A percentile compares a stretch with the other conserved stretches of the same genome.
Conservation (phyloP, 2,113 vertebrate genomes). For the Nettapus auritus region DNA sequence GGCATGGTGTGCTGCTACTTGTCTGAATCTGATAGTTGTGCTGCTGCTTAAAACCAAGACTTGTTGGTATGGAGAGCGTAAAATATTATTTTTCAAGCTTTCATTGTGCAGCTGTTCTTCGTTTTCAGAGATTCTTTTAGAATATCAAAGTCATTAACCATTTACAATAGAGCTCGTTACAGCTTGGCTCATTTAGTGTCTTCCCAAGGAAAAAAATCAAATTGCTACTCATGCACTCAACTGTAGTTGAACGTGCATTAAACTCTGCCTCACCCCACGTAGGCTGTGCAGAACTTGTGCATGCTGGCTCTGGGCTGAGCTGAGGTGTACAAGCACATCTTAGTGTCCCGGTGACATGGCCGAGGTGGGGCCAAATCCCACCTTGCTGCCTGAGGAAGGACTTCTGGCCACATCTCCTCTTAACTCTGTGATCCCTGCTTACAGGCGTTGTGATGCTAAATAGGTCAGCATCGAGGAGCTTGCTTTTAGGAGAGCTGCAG, state of each 20-base stretch:
- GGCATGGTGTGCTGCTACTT: not conserved
- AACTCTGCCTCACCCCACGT: not conserved
- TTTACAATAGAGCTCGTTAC: not conserved
- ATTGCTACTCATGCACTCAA: not conserved
- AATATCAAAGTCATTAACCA: not conserved
- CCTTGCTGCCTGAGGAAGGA: not conserved
- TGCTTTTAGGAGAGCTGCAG: no score
- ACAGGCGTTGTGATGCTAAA: fast-evolving
- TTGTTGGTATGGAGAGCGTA: not conserved
- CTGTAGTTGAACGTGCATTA: not conserved
- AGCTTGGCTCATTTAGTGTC: not conserved
- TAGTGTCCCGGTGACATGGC: not conserved
- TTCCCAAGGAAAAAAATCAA: not conserved
- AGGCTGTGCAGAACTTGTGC: not conserved
- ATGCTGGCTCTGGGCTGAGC: not conserved
- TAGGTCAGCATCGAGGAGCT: not conserved
- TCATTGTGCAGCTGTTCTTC: not conserved
- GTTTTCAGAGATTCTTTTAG: not conserved
- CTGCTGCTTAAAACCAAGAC: not conserved
- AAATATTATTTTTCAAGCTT: not conserved
- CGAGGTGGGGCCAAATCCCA: fast-evolving
- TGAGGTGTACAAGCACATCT: not conserved
- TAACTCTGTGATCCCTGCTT: not conserved
- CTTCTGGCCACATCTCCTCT: not conserved
- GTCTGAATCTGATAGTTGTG: not conserved